Conservation (phyloP, 2,888 invertebrate genomes). For the Drosophila siamana region DNA sequence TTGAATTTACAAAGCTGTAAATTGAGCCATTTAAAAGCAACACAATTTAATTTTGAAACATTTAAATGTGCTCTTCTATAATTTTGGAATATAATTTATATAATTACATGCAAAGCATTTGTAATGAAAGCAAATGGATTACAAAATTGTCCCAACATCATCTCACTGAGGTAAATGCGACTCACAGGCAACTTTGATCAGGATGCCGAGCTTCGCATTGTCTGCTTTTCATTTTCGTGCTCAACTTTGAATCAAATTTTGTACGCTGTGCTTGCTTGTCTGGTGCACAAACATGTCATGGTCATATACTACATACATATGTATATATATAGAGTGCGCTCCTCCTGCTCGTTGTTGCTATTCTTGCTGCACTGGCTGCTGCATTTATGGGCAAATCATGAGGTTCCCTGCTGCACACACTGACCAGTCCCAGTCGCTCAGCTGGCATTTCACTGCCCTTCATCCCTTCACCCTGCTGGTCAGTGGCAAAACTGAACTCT, state of each 20-base stretch:
- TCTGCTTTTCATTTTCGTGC: slow-evolving; percentile 28
- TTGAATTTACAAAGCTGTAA: too few relatives aligned
- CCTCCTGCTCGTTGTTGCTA: slow-evolving; percentile 1
- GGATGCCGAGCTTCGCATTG: slow-evolving; percentile 23
- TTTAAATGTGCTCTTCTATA: not conserved
- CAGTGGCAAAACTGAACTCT: too few relatives aligned
- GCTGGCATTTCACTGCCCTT: not conserved
- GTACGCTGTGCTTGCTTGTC: slow-evolving; percentile 41
- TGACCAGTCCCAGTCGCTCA: slow-evolving; percentile 48
- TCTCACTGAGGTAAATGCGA: not conserved
- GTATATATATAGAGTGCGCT: too few relatives aligned
- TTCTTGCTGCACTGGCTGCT: slow-evolving; percentile 56
- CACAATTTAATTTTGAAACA: too few relatives aligned
- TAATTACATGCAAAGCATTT: too few relatives aligned
- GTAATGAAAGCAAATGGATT: too few relatives aligned
- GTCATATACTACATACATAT: too few relatives aligned
- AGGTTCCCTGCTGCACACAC: slow-evolving; percentile 80
- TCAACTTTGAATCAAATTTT: slow-evolving; percentile 49
- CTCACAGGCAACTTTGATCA: not conserved
- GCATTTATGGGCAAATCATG: slow-evolving; percentile 84
- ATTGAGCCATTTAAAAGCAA: too few relatives aligned
- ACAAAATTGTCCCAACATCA: too few relatives aligned
- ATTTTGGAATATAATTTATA: too few relatives aligned
- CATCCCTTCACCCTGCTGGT: too few relatives aligned
- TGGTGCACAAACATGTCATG: slow-evolving; percentile 62